Evolutionary conservation across 2,888 invertebrate genomes (phyloP).

Genomic region (Acanthopleura granulata): DNA sequence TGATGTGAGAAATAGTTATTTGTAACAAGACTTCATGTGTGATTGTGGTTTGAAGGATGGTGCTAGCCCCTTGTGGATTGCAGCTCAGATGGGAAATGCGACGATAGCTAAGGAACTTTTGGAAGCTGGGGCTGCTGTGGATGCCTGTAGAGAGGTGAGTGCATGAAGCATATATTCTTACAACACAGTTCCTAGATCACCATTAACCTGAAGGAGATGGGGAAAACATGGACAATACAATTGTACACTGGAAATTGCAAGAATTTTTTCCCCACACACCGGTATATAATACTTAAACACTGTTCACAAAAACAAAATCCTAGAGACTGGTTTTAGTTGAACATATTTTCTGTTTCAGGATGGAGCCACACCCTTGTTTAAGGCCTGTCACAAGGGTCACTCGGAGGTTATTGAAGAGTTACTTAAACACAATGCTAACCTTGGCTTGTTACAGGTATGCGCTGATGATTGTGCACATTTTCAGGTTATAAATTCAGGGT

Average conservation of each 20-base stretch:
- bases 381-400: constrained; percentile 95
- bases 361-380: constrained; percentile 86
- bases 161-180: too few species aligned
- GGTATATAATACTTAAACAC: too few species aligned
- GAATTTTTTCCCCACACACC: too few species aligned
- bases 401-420: constrained; percentile 84
- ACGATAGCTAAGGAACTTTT: constrained; percentile 83
- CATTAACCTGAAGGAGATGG: too few species aligned
- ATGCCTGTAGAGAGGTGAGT: constrained; percentile 83
- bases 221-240: too few species aligned
- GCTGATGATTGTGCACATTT: neutral
- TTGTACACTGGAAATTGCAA: too few species aligned
- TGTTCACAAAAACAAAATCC: too few species aligned
- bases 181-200: too few species aligned
- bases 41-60: constrained; percentile 64
- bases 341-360: constrained; percentile 58
- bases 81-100: constrained; percentile 94
- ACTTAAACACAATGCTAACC: constrained; percentile 73
- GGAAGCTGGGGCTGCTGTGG: constrained; percentile 84
- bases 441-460: constrained; percentile 81
- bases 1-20: too few species aligned
- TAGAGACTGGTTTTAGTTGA: too few species aligned
- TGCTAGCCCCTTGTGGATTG: constrained; percentile 90
- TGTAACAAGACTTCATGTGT: too few species aligned
- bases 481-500: neutral